Evolutionary conservation across 2,888 invertebrate species (phyloP).

Genomic region (Hypsopygia costalis): DNA sequence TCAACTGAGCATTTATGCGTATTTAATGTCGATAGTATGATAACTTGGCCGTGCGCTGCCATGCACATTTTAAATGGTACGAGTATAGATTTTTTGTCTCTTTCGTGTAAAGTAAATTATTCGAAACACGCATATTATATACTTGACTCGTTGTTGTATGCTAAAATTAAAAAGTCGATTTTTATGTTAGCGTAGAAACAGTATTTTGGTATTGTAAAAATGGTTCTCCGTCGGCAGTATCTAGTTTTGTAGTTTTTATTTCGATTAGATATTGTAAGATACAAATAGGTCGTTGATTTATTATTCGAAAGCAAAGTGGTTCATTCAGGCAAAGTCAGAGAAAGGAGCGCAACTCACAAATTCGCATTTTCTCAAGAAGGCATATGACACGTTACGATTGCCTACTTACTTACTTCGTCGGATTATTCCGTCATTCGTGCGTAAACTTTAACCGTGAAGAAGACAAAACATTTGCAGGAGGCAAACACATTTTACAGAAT

Average conservation of each 20-base stretch:
- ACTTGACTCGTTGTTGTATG: slow-evolving; percentile 47
- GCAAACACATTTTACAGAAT: no score
- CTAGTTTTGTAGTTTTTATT: slow-evolving; percentile 67
- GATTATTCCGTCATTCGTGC: no score
- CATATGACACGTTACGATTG: no score
- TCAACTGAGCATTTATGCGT: slow-evolving; percentile 45
- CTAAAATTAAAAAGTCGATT: slow-evolving; percentile 55
- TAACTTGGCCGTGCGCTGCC: slow-evolving; percentile 3
- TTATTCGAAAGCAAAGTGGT: slow-evolving; percentile 1
- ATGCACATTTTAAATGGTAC: slow-evolving; percentile 7
- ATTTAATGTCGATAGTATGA: slow-evolving; percentile 1
- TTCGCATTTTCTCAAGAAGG: slow-evolving; percentile 20
- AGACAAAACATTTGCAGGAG: no score
- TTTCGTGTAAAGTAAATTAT: slow-evolving; percentile 56
- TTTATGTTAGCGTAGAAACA: slow-evolving; percentile 63
- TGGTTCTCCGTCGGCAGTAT: slow-evolving; percentile 58
- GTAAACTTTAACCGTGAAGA: no score
- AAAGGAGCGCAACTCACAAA: slow-evolving; percentile 27
- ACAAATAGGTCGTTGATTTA: slow-evolving; percentile 18
- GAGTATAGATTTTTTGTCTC: slow-evolving; percentile 45
- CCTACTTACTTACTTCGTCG: no score
- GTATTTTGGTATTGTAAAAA: slow-evolving; percentile 68
- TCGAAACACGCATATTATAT: slow-evolving; percentile 35
- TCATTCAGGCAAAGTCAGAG: slow-evolving; percentile 18
- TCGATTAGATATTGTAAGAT: slow-evolving; percentile 55